Evolutionary conservation across 2,888 invertebrate genomes (phyloP).

Genomic region (Anodontia alba): DNA sequence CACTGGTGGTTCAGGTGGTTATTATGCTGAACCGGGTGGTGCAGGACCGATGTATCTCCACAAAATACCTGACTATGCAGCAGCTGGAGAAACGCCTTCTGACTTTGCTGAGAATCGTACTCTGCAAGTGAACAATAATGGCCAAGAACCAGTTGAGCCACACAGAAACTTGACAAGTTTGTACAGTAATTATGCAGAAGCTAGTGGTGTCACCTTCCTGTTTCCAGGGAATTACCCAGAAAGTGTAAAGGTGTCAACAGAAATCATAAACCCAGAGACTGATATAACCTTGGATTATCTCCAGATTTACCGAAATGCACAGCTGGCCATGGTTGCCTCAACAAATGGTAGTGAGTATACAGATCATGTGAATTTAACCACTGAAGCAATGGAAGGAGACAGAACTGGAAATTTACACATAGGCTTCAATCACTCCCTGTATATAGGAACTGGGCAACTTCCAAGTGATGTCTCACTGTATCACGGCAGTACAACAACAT

Average conservation of each 20-base stretch:
- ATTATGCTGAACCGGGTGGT: constrained; percentile 67
- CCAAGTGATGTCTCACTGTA: constrained; percentile 69
- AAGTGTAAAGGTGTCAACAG: constrained; percentile 42
- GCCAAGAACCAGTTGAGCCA: constrained; percentile 47
- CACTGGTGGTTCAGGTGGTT: constrained; percentile 67
- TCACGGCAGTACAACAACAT: constrained; percentile 66
- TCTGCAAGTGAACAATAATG: constrained; percentile 67
- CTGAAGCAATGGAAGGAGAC: constrained; percentile 66
- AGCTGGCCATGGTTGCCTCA: constrained; percentile 44
- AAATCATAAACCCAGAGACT: constrained; percentile 26
- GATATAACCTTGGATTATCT: constrained; percentile 65
- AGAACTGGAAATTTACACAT: constrained; percentile 69
- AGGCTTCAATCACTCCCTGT: constrained; percentile 72
- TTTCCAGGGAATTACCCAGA: constrained; percentile 66
- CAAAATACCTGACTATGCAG: constrained; percentile 53
- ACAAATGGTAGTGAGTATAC: neutral
- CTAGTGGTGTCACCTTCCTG: constrained; percentile 65
- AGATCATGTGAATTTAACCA: constrained; percentile 36
- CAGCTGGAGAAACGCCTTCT: constrained; percentile 36
- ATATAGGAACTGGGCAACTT: constrained; percentile 67
- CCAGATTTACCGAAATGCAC: constrained; percentile 59
- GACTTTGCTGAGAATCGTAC: constrained; percentile 68
- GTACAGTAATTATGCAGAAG: constrained; percentile 50
- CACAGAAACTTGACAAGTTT: constrained; percentile 52
- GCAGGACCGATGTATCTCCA: constrained; percentile 75